Evolutionary conservation across 1,140 invertebrate genomes (phyloP), one percentile per base, ranked within the genome.

Genomic region (Araneus ventricosus): DNA sequence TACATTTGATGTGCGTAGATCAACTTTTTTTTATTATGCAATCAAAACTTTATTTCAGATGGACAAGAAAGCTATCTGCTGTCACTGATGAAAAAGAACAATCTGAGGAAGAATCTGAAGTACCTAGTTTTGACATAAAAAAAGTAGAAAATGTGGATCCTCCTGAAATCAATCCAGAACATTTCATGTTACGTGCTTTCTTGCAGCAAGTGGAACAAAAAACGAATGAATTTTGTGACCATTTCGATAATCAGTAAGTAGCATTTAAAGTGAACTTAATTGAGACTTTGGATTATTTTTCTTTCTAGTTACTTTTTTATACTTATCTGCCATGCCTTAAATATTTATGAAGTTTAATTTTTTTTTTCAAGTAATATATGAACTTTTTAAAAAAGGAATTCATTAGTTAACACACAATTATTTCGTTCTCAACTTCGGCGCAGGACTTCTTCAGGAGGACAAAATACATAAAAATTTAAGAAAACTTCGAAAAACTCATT

Each of bases 41-140:
- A 22, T 39, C 34, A 79, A 34, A 17, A 79, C 24, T 4, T 82
- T 27, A 22, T 82, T 85, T 45, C 37, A 91, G 90, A 41, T 91
- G 90, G 90, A 91, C 59, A 4, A 63, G 90, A 30, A 91, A 91
- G 52, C 30, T 91, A 8, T 91, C 90, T 67, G 30, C 90, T 67
- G 90, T 91, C 22, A 91, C 80, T 67, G 90, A 91, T 91, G 90
- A 91, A 45, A 85, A 67, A 85, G 89, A 91, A 45, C 80, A 84
- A 63, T 90, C 88, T 17, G 89, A 91, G 84, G 90, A 91, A 4
- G 90, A 91, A 85, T 17, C n/a, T 30, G 57, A 67, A 22, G 17
- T 10, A 39, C 17, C 75, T 61, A 41, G 7, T 30, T 22, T 22
- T 41, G 61, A 67, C 2, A 10, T 4, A 20, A 80, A 85, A 41